Evolutionary conservation across 2,113 vertebrate genomes (phyloP).

Genomic region (Dascyllus trimaculatus): DNA sequence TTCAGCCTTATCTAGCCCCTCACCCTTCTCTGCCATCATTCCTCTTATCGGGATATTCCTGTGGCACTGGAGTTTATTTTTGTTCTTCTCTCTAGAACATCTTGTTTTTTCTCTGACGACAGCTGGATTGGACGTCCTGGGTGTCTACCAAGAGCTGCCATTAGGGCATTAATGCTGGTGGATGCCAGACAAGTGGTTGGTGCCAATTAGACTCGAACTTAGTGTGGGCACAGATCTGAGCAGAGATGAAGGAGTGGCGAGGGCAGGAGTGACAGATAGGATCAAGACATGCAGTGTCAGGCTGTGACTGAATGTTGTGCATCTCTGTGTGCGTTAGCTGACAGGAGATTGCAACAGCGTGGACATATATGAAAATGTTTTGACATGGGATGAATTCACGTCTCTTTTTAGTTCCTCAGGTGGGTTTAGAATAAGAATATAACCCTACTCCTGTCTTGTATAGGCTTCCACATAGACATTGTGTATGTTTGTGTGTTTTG

Average conservation of each 20-base stretch:
- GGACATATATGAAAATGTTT: not conserved
- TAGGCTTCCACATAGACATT: not conserved
- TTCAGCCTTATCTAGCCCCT: constrained; percentile 47
- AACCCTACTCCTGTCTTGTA: not conserved
- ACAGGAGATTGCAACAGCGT: not conserved
- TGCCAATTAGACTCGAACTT: constrained; percentile 28
- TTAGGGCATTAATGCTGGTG: constrained; percentile 33
- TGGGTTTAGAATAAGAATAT: not conserved
- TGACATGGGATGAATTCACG: not conserved
- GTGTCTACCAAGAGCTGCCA: constrained; percentile 24
- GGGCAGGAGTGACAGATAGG: constrained; percentile 29
- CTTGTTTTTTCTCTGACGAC: constrained; percentile 18
- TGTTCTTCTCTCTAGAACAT: constrained; percentile 39
- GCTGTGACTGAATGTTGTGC: constrained; percentile 10
- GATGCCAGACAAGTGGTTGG: constrained; percentile 22
- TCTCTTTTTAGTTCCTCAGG: not conserved
- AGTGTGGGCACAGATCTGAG: constrained; percentile 26
- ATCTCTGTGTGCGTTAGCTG: not conserved
- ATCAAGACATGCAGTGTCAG: constrained; percentile 39
- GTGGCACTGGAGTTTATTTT: constrained; percentile 46
- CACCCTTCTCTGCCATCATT: constrained; percentile 21
- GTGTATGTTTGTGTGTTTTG: not conserved
- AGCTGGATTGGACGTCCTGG: constrained; percentile 25
- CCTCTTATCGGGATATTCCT: constrained; percentile 53
- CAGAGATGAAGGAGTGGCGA: constrained; percentile 32